Conservation (phyloP, 2,888 invertebrate species). For the Cryptocephalus primarius region DNA sequence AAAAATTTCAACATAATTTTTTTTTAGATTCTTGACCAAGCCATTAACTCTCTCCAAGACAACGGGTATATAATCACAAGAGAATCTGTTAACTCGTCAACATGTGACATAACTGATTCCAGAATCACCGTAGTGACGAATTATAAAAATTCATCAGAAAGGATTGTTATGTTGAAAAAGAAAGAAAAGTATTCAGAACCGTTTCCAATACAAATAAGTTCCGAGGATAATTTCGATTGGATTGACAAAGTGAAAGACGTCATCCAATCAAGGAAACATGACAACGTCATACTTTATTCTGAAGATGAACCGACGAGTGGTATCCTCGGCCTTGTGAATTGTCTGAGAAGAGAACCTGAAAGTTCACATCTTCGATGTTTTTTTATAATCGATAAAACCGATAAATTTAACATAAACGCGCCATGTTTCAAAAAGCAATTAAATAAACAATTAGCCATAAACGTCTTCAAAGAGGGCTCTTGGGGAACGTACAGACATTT, state of each 20-base stretch:
- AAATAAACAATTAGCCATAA: constrained; percentile 64
- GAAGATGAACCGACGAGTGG: constrained; percentile 64
- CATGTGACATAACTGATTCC: neutral
- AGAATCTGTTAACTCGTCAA: constrained; percentile 44
- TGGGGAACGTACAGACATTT: too few species aligned
- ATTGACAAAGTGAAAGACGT: too few species aligned
- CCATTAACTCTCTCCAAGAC: constrained; percentile 30
- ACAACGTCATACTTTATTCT: constrained; percentile 51
- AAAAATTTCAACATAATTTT: neutral
- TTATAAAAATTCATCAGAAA: constrained; percentile 42
- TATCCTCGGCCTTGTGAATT: constrained; percentile 65
- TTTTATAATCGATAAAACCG: constrained; percentile 41
- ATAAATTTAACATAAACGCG: constrained; percentile 39
- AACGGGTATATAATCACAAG: constrained; percentile 51
- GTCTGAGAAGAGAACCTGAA: constrained; percentile 51
- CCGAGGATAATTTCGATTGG: too few species aligned
- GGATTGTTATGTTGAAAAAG: constrained; percentile 45
- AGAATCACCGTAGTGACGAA: constrained; percentile 34
- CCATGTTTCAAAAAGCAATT: constrained; percentile 53
- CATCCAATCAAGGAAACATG: too few species aligned
- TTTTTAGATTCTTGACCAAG: constrained; percentile 14
- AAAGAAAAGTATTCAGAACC: too few species aligned
- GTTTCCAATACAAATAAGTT: too few species aligned
- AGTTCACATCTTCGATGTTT: constrained; percentile 36
- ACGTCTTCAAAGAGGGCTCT: constrained; percentile 53